phyloP scores from a whole-genome alignment of 2,797 vertebrate genomes.

The Tangara arthus region DNA sequence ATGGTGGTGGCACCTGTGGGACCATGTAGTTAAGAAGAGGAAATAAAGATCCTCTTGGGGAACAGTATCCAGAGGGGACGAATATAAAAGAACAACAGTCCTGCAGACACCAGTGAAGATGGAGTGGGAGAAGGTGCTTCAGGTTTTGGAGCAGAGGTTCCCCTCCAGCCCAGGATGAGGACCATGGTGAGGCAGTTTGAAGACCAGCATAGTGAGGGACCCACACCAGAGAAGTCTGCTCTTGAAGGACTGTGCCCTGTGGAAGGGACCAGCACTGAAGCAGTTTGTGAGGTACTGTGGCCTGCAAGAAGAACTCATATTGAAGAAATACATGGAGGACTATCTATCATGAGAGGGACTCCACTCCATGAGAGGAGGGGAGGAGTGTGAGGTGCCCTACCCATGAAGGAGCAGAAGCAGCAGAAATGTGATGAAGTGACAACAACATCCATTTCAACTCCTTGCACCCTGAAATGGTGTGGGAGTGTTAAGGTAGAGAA shows the following conservation, averaged over 20 bases:
- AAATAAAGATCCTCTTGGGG: not conserved
- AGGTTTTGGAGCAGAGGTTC: not conserved
- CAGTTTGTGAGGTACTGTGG: not conserved
- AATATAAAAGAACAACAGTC: not conserved
- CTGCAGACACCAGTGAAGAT: not conserved
- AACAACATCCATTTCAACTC: not conserved
- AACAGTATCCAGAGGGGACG: not conserved
- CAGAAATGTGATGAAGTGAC: not conserved
- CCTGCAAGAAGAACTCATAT: rapidly evolving
- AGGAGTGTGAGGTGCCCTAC: not conserved
- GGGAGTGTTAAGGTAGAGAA: not conserved
- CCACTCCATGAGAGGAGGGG: not conserved
- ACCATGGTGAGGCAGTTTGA: too few species aligned
- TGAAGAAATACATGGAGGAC: not conserved
- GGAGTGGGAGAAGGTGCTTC: not conserved
- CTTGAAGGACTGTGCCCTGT: too few species aligned
- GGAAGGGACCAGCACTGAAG: not conserved
- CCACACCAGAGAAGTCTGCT: not conserved
- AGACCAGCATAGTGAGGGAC: not conserved
- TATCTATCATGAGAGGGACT: not conserved
- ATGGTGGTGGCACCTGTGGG: not conserved
- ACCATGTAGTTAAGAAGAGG: not conserved
- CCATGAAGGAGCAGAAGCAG: not conserved
- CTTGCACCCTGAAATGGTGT: not conserved
- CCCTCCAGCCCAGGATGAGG: not conserved